These are phyloP conservation scores for Trilocha varians DNA, from an alignment of 2,888 invertebrate genomes.

Conservation along the genomic window DNA sequence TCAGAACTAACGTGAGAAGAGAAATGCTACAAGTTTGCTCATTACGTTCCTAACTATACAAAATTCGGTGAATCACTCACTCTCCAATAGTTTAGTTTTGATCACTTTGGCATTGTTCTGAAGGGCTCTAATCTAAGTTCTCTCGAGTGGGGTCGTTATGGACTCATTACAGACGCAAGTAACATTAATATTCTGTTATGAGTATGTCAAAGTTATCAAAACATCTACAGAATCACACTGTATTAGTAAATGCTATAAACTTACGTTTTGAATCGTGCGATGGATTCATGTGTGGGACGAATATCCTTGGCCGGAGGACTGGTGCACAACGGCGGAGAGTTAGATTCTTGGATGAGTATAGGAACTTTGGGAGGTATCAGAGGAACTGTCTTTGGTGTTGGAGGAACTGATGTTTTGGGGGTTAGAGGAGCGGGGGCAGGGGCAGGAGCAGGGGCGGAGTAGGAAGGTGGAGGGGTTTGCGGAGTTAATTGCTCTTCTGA, in stretches of 20 bases:
- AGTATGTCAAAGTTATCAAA: constrained; percentile 10
- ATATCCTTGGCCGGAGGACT: constrained; percentile 54
- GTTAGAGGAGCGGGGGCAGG: constrained; percentile 18
- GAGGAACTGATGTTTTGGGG: constrained; percentile 18
- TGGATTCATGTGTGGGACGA: constrained; percentile 51
- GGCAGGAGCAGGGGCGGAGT: constrained; percentile 17
- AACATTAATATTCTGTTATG: constrained; percentile 1
- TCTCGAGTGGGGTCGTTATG: background rate
- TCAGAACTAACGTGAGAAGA: constrained; percentile 2
- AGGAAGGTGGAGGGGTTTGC: constrained; percentile 44
- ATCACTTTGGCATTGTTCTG: constrained; percentile 12
- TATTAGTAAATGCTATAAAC: constrained; percentile 19
- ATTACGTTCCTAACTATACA: constrained; percentile 1
- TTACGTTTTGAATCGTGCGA: constrained; percentile 66
- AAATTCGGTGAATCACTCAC: constrained; percentile 2
- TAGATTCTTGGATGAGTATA: constrained; percentile 30
- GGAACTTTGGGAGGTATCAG: constrained; percentile 24
- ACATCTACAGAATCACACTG: constrained; percentile 7
- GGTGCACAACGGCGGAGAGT: constrained; percentile 58
- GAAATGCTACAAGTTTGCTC: background rate
- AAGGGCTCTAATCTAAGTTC: constrained; percentile 1
- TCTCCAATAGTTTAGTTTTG: constrained; percentile 5
- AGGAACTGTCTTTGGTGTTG: constrained; percentile 23
- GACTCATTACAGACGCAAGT: background rate
- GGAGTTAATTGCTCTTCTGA: constrained; percentile 58